These are phyloP conservation scores for Leucoma salicis DNA, from an alignment of 2,888 invertebrate genomes.

Conservation along the genomic window DNA sequence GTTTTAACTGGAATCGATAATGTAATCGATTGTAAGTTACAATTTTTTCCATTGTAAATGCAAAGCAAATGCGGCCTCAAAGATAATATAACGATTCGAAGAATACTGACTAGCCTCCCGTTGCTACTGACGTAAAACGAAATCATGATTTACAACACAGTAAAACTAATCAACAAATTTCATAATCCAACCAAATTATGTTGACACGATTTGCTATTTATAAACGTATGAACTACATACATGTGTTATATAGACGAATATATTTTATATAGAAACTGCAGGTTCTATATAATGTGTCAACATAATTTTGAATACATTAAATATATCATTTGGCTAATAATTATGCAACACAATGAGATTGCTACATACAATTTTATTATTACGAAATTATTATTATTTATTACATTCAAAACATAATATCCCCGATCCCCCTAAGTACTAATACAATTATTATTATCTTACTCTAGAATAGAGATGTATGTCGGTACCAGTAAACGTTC, in stretches of 20 bases:
- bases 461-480: conserved; percentile 37
- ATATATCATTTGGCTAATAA: conserved; percentile 51
- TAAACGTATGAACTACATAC: conserved; percentile 9
- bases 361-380: conserved; percentile 47
- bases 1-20: too few species aligned
- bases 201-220: conserved; percentile 20
- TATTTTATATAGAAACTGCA: background rate
- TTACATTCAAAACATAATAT: conserved; percentile 49
- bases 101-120: too few species aligned
- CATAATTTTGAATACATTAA: conserved; percentile 36
- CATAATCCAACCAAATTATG: conserved; percentile 32
- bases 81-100: too few species aligned
- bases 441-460: conserved; percentile 49
- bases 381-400: conserved; percentile 56
- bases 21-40: too few species aligned
- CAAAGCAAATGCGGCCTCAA: too few species aligned
- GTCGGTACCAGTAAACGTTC: conserved; percentile 18
- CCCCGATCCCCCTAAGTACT: conserved; percentile 70
- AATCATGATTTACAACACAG: conserved; percentile 37
- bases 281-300: conserved; percentile 25
- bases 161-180: conserved; percentile 70
- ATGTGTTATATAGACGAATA: conserved; percentile 18
- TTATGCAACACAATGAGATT: conserved; percentile 48
- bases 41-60: too few species aligned
- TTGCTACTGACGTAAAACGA: too few species aligned